Percentiles rank a stretch among this genome's conserved stretches.
Evolutionary conservation across 92 coral and sea anemone species (phyloP).

Genomic region (Palythoa caribaeorum): DNA sequence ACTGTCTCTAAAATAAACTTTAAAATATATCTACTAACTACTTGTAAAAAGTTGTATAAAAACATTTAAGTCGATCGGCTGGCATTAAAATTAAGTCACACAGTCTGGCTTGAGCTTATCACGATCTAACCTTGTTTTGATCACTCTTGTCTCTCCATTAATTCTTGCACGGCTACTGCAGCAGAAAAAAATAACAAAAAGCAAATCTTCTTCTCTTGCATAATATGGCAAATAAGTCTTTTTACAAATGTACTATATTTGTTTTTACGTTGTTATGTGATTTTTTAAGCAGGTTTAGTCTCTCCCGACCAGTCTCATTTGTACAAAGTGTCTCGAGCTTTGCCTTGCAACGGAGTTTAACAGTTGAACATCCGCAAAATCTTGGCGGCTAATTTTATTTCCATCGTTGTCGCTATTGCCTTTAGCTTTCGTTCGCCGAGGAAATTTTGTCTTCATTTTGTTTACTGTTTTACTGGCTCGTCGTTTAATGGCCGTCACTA

Average conservation of each 20-base stretch:
- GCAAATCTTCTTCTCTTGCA: too few species aligned
- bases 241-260: not conserved
- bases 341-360: not conserved
- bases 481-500: constrained; percentile 28
- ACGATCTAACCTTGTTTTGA: too few species aligned
- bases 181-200: too few species aligned
- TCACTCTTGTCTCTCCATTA: too few species aligned
- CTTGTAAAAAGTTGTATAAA: too few species aligned
- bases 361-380: not conserved
- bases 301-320: constrained; percentile 38
- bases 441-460: constrained; percentile 17
- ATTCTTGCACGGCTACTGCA: too few species aligned
- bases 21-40: too few species aligned
- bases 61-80: too few species aligned
- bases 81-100: too few species aligned
- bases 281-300: not conserved
- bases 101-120: too few species aligned
- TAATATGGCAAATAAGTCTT: too few species aligned
- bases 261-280: not conserved
- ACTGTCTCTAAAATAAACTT: too few species aligned
- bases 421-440: not conserved
- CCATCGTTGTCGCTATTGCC: not conserved
- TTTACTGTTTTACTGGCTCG: constrained; percentile 21
- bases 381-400: not conserved
- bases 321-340: constrained; percentile 37